Evolutionary conservation across 1,140 invertebrate genomes (phyloP), one percentile per base, ranked within the genome.

Genomic region (Calycopis cecrops): DNA sequence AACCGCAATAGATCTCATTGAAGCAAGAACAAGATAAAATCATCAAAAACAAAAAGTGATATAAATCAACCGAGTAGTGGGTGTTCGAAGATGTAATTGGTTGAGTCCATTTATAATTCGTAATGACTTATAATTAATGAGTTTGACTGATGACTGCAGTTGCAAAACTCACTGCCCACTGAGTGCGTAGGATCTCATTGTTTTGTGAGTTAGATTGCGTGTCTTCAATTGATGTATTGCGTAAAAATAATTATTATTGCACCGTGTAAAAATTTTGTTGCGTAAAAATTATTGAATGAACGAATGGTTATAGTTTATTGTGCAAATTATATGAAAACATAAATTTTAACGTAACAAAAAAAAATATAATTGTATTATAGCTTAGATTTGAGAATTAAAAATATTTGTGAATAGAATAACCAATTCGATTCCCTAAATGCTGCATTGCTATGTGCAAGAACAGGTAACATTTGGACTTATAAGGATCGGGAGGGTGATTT

Each of bases 41-140:
- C 12, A 44, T 44, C 8, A 44, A 17, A 44, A 44, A 44, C 40
- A 44, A 44, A 44, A 44, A 44, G 40, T 9, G 7, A 44, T 17
- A 44, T 44, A 44, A 44, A 44, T 44, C 40, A 44, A 3, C n/a
- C 1, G 17, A 44, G 17, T 16, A 16, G 40, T 44, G 40, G 40
- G 40, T 44, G 40, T 7, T 28, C 16, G 6, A 16, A 28, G 21
- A 28, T 17, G 40, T 44, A 44, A 44, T 44, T 17, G 40, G 9
- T 16, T 12, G 6, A 16, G 40, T 14, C 21, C 40, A 44, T 16
- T 44, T 44, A 16, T 44, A 44, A 44, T 44, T 12, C 7, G 40
- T 44, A 44, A 44, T 44, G 40, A 44, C 40, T 44, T 16, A 44
- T 44, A 44, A 44, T 44, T 44, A 44, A 44, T 44, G 40, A 40